phyloP scores from a whole-genome alignment of 2,888 invertebrate species.

The Drosophila neutralis region DNA sequence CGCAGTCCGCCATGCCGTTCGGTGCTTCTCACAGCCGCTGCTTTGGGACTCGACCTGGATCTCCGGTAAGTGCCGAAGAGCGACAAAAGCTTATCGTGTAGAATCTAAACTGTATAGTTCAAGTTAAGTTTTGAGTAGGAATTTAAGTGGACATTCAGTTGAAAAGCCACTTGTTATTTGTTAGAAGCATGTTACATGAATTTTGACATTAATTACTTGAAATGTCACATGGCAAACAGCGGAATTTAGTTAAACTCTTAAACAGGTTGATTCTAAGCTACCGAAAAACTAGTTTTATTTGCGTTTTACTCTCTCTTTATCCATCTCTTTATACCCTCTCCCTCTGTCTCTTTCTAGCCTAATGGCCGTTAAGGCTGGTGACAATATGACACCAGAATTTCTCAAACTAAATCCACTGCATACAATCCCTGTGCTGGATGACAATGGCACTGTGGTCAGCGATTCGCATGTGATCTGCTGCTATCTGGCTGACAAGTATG shows the following conservation, averaged over 20 bases:
- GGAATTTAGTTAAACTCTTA: neutral
- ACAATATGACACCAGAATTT: slow-evolving; percentile 81
- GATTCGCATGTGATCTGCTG: slow-evolving; percentile 86
- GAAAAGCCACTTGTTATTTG: neutral
- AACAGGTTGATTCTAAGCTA: neutral
- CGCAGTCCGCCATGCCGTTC: slow-evolving; percentile 89
- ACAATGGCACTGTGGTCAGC: slow-evolving; percentile 79
- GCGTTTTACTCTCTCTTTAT: neutral
- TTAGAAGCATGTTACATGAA: neutral
- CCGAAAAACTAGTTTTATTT: slow-evolving; percentile 41
- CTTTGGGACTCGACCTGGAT: slow-evolving; percentile 88
- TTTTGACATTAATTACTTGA: neutral
- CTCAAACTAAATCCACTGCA: slow-evolving; percentile 87
- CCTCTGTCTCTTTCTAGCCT: slow-evolving; percentile 48
- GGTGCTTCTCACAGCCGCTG: slow-evolving; percentile 88
- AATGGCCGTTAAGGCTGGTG: slow-evolving; percentile 80
- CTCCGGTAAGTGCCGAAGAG: slow-evolving; percentile 71
- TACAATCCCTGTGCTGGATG: slow-evolving; percentile 83
- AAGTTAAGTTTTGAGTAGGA: neutral
- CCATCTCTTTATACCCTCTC: neutral
- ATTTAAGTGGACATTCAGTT: neutral
- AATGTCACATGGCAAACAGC: neutral
- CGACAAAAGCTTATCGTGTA: neutral
- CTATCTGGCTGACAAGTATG: slow-evolving; percentile 87
- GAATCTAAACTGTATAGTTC: neutral